Base-by-base conservation (phyloP, 2,797 vertebrate species). In the Morus bassanus region DNA sequence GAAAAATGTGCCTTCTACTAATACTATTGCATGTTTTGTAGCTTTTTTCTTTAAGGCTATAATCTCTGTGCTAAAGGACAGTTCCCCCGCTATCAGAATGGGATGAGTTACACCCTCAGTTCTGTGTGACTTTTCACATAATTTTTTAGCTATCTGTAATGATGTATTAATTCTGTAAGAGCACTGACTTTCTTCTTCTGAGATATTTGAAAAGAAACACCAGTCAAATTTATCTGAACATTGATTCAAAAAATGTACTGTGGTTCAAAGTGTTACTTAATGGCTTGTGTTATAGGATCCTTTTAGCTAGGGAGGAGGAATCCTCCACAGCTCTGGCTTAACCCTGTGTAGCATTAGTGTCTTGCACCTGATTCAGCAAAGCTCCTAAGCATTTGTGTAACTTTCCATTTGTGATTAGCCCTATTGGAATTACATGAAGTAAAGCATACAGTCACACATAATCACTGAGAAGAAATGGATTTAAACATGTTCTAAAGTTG, bases 351-450 rank as follows among this genome's bases (percentile, higher is more conserved):
- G 7, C 25, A 54, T 18, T 27, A 30, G 8, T 25, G 11, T 57
- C 83, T 70, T 0, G 0, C 27, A 45, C 25, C 6, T 53, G 9
- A 53, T 3, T 6, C 35, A 85, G 15, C 10, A 82, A 80, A 70
- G 2, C 9, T 60, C 45, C 13, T 25, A 33, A 83, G 35, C 6
- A 7, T 48, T 77, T 57, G 6, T 45, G 6, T 25, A 57, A 35
- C 27, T 64, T 89, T 68, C 39, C 3, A 2, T 48, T 64, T 54
- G 24, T 45, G 19, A 61, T 51, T 70, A 70, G 11, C 13, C 17
- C 9, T 43, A 14, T 56, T 45, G 3, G 3, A 13, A 37, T 69
- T 59, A 45, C 25, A 11, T 24, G 14, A 92, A 68, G 31, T 27
- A 70, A 87, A 91, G 10, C 30, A 67, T 19, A 2, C 13, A 60